Evolutionary conservation across 2,797 vertebrate species (phyloP).

Genomic region (Hybognathus amarus): DNA sequence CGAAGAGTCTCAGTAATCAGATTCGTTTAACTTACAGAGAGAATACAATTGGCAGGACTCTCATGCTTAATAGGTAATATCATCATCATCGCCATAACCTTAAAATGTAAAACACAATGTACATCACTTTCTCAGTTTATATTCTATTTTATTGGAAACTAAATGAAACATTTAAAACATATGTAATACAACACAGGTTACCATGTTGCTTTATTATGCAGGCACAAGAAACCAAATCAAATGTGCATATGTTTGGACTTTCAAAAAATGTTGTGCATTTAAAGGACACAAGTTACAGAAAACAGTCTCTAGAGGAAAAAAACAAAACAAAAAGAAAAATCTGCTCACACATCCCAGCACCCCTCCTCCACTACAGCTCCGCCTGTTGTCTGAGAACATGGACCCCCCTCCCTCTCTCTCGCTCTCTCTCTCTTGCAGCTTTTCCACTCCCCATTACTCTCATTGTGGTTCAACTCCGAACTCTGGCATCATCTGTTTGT

Average conservation of each 20-base stretch:
- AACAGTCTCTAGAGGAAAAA: slow-evolving; percentile 12
- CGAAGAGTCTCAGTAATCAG: too few species aligned
- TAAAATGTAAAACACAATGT: too few species aligned
- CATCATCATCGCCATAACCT: too few species aligned
- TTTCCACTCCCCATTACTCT: slow-evolving; percentile 60
- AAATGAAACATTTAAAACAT: too few species aligned
- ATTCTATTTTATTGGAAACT: too few species aligned
- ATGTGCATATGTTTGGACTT: background rate
- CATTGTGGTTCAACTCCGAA: slow-evolving; percentile 60
- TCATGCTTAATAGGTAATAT: too few species aligned
- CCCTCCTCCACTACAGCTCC: slow-evolving; percentile 21
- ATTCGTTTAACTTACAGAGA: too few species aligned
- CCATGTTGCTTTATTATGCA: background rate
- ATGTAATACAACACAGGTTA: background rate
- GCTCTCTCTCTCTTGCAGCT: slow-evolving; percentile 14
- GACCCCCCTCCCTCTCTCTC: background rate
- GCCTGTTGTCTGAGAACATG: slow-evolving; percentile 24
- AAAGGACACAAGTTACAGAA: slow-evolving; percentile 17
- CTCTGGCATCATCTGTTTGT: slow-evolving; percentile 75
- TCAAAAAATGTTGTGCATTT: background rate
- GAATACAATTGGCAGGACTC: too few species aligned
- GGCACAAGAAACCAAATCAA: too few species aligned
- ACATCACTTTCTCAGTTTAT: too few species aligned
- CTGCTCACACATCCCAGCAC: slow-evolving; percentile 5
- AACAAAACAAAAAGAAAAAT: slow-evolving; percentile 46